Conservation (phyloP, 2,113 vertebrate genomes). For the Hippocampus barbouri region DNA sequence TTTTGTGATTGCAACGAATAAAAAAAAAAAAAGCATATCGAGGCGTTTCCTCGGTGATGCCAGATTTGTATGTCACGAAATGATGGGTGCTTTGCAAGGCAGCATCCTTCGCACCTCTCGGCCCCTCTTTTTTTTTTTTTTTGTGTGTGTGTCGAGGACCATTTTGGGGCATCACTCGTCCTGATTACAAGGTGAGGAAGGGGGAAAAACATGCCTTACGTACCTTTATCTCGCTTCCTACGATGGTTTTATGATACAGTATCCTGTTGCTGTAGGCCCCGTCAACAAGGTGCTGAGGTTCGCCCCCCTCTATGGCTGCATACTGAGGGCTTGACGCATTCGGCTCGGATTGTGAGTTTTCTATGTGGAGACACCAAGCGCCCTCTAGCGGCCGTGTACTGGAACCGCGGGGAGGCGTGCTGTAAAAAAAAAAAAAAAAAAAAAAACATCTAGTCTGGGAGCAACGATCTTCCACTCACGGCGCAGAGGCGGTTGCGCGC, state of each 20-base stretch:
- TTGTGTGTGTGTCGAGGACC: constrained; percentile 48
- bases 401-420: constrained; percentile 38
- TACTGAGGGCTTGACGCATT: constrained; percentile 68
- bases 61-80: constrained; percentile 46
- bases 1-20: constrained; percentile 7
- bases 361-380: constrained; percentile 45
- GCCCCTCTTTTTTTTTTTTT: constrained; percentile 45
- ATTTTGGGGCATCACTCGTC: constrained; percentile 45
- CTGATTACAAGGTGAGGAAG: not conserved
- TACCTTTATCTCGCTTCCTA: constrained; percentile 44
- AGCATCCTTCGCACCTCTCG: constrained; percentile 50
- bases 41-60: constrained; percentile 57
- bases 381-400: constrained; percentile 39
- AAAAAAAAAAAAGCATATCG: constrained; percentile 10
- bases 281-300: constrained; percentile 47
- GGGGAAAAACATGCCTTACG: constrained; percentile 16
- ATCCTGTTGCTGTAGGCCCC: constrained; percentile 55
- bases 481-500: constrained; percentile 48
- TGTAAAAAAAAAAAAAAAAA: not conserved
- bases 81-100: constrained; percentile 32
- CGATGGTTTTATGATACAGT: constrained; percentile 1
- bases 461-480: constrained; percentile 57
- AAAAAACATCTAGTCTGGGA: constrained; percentile 39
- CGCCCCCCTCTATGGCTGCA: constrained; percentile 48
- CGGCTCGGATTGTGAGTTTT: constrained; percentile 65